Percentiles rank a stretch among this genome's conserved stretches.
phyloP scores from a whole-genome alignment of 2,113 vertebrate species.

The Rhegmatorhina hoffmannsi region DNA sequence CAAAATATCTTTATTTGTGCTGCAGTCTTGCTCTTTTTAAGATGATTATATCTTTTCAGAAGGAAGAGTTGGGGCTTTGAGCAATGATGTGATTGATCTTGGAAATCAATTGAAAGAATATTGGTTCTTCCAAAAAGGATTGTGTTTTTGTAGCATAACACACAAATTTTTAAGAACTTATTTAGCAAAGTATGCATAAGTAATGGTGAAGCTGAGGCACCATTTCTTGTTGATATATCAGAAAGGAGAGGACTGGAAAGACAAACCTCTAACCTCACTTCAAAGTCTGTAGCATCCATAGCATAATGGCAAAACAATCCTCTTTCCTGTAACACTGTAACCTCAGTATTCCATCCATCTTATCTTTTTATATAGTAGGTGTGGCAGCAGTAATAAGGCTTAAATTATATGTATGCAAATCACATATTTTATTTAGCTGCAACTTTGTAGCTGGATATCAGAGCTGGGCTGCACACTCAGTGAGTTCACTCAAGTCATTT shows the following conservation, averaged over 20 bases:
- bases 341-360: neutral
- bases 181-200: neutral
- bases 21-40: neutral
- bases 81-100: neutral
- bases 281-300: neutral
- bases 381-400: neutral
- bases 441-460: neutral
- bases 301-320: neutral
- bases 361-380: neutral
- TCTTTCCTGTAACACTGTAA: neutral
- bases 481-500: neutral
- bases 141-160: neutral
- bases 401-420: neutral
- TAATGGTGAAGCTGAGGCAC: neutral
- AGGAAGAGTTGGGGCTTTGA: neutral
- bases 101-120: neutral
- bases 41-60: neutral
- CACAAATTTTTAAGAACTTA: neutral
- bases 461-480: neutral
- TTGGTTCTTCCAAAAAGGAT: neutral
- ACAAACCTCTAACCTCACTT: neutral
- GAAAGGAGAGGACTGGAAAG: neutral
- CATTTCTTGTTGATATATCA: neutral
- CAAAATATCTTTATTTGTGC: neutral
- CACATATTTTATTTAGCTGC: neutral